Evolutionary conservation across 1,140 invertebrate genomes (phyloP), one percentile per base, ranked within the genome.

Genomic region (Cydia pomonella): DNA sequence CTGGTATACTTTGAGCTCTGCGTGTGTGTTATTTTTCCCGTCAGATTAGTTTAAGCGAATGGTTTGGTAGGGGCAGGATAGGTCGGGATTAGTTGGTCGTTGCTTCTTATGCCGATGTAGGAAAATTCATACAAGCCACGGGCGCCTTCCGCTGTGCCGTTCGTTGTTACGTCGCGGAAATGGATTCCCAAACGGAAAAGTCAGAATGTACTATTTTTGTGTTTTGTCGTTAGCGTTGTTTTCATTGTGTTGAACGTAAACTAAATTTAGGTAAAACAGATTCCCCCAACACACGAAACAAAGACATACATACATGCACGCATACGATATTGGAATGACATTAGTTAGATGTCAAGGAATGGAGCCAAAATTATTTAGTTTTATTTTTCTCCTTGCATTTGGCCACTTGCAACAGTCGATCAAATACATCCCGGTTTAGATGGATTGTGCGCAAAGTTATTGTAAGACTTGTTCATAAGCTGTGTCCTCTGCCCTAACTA

Each of bases 141-240:
- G 79, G 77, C 78, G 82, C 74, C 80, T 84, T 85, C 80, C 80
- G 79, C 73, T 77, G 79, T 78, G 79, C 72, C 77, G 81, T 75
- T 77, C 72, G 79, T 81, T 80, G 83, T 87, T 84, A 84, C 80
- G 79, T 76, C 73, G 76, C 81, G 86, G 86, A 86, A 88, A 88
- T 88, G 79, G 84, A 86, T 80, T 76, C 75, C 64, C 63, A 63
- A 82, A 77, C 80, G 85, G 85, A 84, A 87, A 69, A 80, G 69
- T 72, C 75, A 33, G 29, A 81, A 73, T 80, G 78, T 76, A 77
- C 78, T n/a, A n/a, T n/a, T n/a, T 78, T 74, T 47, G 29, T 75
- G 74, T 72, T 75, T 71, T 62, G 66, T 53, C 27, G 53, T 64
- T 75, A 73, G 77, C 72, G 72, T 79, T 82, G 82, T 82, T 87